Base-by-base conservation (phyloP, 2,113 vertebrate species). In the Phyllostomus discolor region DNA sequence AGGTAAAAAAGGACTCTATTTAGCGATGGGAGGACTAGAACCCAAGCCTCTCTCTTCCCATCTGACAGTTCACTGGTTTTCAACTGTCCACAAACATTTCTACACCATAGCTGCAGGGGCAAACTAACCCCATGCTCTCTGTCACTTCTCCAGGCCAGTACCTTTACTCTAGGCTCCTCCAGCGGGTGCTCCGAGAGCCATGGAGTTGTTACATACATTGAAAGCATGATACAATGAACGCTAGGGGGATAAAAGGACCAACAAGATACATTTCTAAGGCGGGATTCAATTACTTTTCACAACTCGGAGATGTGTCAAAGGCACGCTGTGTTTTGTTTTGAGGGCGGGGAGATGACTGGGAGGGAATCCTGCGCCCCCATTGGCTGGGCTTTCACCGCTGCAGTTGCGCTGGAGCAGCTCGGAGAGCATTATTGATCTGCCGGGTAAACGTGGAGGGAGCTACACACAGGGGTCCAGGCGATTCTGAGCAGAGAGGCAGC, bases 321-420 rank as follows among this genome's bases (percentile, higher is more conserved):
- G 95, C 98, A 97, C 88, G 78, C 97, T 16, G 98, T 96, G 98
- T 96, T 81, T 98, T 98, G 98, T 97, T 97, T 98, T 97, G 98
- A 96, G 98, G 98, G 98, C 97, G 98, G 98, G 96, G 95, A 93
- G 90, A 90, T 84, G 98, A 59, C 96, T 67, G 97, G 31, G 52
- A 96, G 96, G 98, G 98, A 98, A 97, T 96, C 97, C 98, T 98
- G 97, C 1, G 48, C 91, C 98, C 95, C 98, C 97, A 99, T 99
- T 99, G 98, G 98, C 98, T 98, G 4, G 69, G 26, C 83, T 90
- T 97, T 94, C 50, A 92, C 90, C 97, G 98, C 98, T 97, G 98
- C 98, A 95, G 98, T 64, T 22, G 90, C 96, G 98, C 98, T 96
- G 84, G 78, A 66, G 98, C 98, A 88, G 98, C 98, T 95, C 94